phyloP scores from a whole-genome alignment of 2,113 vertebrate species.

The Ranitomeya variabilis region DNA sequence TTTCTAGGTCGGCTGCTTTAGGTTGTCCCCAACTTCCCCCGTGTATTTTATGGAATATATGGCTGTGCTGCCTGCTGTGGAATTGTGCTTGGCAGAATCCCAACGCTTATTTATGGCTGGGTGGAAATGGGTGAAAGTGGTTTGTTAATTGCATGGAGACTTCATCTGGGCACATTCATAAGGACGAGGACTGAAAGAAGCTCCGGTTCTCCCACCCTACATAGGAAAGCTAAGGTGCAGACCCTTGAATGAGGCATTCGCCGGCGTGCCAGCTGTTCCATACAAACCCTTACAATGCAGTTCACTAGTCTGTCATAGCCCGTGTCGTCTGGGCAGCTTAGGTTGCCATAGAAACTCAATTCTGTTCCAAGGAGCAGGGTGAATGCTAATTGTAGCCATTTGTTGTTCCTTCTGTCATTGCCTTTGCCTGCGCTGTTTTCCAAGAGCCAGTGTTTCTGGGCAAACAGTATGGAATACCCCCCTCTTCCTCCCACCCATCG shows the following conservation, averaged over 20 bases:
- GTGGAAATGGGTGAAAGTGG: slow-evolving; percentile 58
- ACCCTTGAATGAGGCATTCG: not conserved
- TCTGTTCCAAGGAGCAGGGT: slow-evolving; percentile 63
- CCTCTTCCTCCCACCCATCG: slow-evolving; percentile 55
- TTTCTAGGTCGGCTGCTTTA: slow-evolving; percentile 59
- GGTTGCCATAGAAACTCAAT: slow-evolving; percentile 75
- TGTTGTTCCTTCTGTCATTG: slow-evolving; percentile 68
- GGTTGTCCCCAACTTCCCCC: not conserved
- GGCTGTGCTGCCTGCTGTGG: slow-evolving; percentile 64
- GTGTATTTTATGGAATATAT: slow-evolving; percentile 62
- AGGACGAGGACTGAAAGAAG: slow-evolving; percentile 50
- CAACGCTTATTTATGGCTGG: slow-evolving; percentile 59
- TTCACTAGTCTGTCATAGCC: slow-evolving; percentile 65
- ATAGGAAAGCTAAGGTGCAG: slow-evolving; percentile 55
- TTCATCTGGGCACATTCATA: slow-evolving; percentile 27
- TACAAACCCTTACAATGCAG: slow-evolving; percentile 54
- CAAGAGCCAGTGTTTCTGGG: slow-evolving; percentile 68
- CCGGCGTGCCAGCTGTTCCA: slow-evolving; percentile 45
- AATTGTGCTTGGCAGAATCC: slow-evolving; percentile 62
- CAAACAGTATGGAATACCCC: slow-evolving; percentile 68
- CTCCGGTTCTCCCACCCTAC: slow-evolving; percentile 60
- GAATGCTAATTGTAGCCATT: slow-evolving; percentile 68
- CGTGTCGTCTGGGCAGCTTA: slow-evolving; percentile 70
- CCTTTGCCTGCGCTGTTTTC: slow-evolving; percentile 69
- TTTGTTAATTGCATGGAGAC: slow-evolving; percentile 59